A percentile compares a stretch with the other conserved stretches of the same genome.
Evolutionary conservation across 2,797 vertebrate species (phyloP).

Genomic region (Monodelphis domestica): DNA sequence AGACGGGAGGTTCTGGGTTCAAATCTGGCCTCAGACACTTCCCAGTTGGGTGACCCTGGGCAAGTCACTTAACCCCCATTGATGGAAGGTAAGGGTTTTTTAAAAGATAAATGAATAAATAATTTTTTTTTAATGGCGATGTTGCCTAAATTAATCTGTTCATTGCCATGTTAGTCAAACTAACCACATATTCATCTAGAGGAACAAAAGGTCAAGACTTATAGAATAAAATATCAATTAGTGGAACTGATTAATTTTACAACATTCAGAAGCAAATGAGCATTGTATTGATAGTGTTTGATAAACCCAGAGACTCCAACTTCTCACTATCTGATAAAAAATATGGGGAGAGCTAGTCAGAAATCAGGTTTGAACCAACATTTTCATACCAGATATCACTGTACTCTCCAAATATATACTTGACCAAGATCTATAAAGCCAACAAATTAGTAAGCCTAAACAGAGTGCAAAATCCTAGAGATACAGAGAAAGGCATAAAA

Average conservation of each 20-base stretch:
- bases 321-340: not conserved
- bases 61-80: too few species aligned
- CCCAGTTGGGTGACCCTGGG: too few species aligned
- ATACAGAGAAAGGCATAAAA: not conserved
- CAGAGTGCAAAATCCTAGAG: not conserved
- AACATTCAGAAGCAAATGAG: not conserved
- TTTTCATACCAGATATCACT: not conserved
- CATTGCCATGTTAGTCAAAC: not conserved
- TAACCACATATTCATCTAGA: not conserved
- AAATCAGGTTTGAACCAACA: not conserved
- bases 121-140: too few species aligned
- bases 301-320: not conserved
- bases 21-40: too few species aligned
- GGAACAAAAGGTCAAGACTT: not conserved
- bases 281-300: not conserved
- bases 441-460: not conserved
- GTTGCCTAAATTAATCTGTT: not conserved
- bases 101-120: too few species aligned
- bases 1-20: too few species aligned
- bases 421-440: not conserved
- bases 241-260: not conserved
- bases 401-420: not conserved
- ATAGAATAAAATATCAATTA: not conserved
- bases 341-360: not conserved
- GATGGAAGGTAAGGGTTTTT: too few species aligned